Conservation (phyloP, 2,888 invertebrate genomes). For the Myathropa florea region DNA sequence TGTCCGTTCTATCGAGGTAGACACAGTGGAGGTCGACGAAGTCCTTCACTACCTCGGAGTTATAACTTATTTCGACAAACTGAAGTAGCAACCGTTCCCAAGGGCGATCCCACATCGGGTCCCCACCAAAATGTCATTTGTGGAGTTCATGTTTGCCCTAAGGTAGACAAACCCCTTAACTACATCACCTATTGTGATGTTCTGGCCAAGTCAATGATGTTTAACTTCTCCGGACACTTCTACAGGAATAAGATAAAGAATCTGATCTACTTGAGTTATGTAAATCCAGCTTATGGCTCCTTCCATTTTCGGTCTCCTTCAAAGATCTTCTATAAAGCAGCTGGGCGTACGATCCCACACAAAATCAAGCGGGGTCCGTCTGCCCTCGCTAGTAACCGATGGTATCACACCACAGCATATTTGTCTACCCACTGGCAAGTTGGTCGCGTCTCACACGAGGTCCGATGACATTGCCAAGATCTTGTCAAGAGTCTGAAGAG, state of each 20-base stretch:
- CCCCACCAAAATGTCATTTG: no score
- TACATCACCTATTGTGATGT: no score
- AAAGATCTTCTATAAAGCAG: constrained; percentile 98
- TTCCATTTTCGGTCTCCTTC: constrained; percentile 99
- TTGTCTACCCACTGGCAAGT: constrained; percentile 97
- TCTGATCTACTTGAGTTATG: constrained; percentile 97
- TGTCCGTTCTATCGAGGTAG: no score
- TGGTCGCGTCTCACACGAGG: constrained; percentile 97
- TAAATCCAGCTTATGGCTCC: constrained; percentile 98
- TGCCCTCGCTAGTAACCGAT: constrained; percentile 94
- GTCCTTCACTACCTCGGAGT: no score
- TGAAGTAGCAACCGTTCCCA: no score
- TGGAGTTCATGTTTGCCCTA: no score
- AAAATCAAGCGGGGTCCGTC: constrained; percentile 97
- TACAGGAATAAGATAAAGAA: constrained; percentile 98
- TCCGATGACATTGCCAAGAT: constrained; percentile 99
- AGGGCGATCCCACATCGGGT: no score
- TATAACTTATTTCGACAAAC: no score
- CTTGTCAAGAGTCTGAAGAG: constrained; percentile 97
- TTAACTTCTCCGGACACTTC: constrained; percentile 98
- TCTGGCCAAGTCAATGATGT: no score
- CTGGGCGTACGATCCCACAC: constrained; percentile 99
- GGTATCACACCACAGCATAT: constrained; percentile 99
- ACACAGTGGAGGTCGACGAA: no score
- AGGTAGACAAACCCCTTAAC: no score